Conservation (phyloP, 30 jellyfish, hydroid and myxozoan genomes). For the Hydra vulgaris region DNA sequence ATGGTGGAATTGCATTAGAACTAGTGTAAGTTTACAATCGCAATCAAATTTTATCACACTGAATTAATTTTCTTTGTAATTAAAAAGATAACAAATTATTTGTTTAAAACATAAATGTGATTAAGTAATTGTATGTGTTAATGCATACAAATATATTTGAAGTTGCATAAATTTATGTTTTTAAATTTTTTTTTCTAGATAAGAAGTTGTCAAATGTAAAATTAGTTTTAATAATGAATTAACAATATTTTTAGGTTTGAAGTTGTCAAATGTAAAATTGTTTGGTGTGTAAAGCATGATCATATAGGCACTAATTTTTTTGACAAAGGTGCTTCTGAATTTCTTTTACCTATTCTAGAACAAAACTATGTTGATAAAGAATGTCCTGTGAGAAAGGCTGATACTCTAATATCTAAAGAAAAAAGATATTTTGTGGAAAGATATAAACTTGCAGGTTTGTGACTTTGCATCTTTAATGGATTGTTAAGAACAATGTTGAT, state of each 20-base stretch:
- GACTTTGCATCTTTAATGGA: not conserved
- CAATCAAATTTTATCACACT: not conserved
- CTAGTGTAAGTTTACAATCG: slow-evolving; percentile 68
- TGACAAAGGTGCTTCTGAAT: slow-evolving; percentile 80
- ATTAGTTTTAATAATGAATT: no score
- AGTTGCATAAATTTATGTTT: no score
- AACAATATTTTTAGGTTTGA: slow-evolving; percentile 53
- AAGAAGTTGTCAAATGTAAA: no score
- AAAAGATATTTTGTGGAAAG: slow-evolving; percentile 9
- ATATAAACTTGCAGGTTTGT: not conserved
- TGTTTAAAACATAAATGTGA: no score
- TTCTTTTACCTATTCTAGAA: slow-evolving; percentile 43
- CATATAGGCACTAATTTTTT: slow-evolving; percentile 66
- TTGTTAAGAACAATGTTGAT: not conserved
- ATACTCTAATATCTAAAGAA: slow-evolving; percentile 43
- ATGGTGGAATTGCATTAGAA: slow-evolving; percentile 98
- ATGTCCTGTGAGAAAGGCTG: slow-evolving; percentile 19
- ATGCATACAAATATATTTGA: no score
- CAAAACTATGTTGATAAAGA: slow-evolving; percentile 4
- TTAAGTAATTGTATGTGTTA: no score
- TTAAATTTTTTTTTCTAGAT: no score
- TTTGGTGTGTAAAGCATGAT: slow-evolving; percentile 77
- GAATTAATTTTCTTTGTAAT: not conserved
- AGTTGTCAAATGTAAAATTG: slow-evolving; percentile 53
- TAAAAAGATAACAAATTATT: no score